Percentiles rank a stretch among this genome's conserved stretches.
Evolutionary conservation across 2,797 vertebrate species (phyloP).

Genomic region (Microcaecilia unicolor): DNA sequence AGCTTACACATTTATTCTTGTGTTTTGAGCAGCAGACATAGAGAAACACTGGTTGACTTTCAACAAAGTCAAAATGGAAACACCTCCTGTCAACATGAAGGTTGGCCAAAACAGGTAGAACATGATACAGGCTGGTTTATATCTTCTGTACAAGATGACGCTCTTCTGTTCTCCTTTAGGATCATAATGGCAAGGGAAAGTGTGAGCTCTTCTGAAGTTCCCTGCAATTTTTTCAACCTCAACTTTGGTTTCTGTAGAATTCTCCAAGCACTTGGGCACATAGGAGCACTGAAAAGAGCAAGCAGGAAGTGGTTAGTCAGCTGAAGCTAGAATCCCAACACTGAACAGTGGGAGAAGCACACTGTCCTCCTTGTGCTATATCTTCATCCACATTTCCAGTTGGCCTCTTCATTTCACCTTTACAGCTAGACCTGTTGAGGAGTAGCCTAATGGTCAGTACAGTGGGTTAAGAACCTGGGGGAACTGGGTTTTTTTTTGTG

Average conservation of each 20-base stretch:
- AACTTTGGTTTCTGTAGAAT: conserved; percentile 26
- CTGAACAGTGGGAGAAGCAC: no score
- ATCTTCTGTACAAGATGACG: conserved; percentile 41
- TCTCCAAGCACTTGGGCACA: conserved; percentile 35
- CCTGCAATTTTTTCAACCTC: conserved; percentile 35
- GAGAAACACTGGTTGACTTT: conserved; percentile 57
- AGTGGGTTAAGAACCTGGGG: no score
- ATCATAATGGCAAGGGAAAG: conserved; percentile 43
- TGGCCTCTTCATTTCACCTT: no score
- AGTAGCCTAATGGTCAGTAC: no score
- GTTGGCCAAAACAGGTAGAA: conserved; percentile 53
- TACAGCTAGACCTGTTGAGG: no score
- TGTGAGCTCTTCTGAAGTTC: conserved; percentile 31
- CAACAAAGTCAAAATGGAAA: conserved; percentile 50
- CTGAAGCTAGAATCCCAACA: no score
- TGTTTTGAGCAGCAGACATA: conserved; percentile 46
- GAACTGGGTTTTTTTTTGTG: no score
- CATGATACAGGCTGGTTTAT: conserved; percentile 27
- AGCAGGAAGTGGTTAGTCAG: no score
- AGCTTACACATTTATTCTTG: no score
- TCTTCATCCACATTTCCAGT: no score
- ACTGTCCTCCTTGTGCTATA: no score
- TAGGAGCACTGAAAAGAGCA: conserved; percentile 51
- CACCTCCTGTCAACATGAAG: conserved; percentile 47
- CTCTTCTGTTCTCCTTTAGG: conserved; percentile 23